Conservation (phyloP, 1,140 invertebrate genomes). For the Streblospio benedicti region DNA sequence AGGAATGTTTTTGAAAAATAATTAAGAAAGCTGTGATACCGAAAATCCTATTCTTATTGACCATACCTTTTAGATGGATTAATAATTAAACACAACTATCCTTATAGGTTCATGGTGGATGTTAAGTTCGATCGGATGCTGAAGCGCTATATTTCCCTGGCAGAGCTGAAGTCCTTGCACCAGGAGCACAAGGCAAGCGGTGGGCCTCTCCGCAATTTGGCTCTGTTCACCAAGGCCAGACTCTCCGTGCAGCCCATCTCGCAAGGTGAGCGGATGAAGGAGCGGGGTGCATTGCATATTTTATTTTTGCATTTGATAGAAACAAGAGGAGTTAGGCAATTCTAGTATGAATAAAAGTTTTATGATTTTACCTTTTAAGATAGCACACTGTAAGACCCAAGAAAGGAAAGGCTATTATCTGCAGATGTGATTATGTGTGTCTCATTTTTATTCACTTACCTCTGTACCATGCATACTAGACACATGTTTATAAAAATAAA, state of each 20-base stretch:
- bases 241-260: conserved; percentile 39
- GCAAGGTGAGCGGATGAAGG: conserved; percentile 22
- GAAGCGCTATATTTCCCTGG: conserved; percentile 38
- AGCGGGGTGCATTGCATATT: no score
- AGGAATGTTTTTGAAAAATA: neutral
- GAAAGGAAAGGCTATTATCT: no score
- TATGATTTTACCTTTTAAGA: no score
- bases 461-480: no score
- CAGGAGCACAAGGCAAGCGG: conserved; percentile 31
- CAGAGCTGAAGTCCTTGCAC: conserved; percentile 37
- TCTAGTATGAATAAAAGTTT: no score
- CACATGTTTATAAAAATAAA: no score
- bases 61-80: neutral
- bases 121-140: conserved; percentile 37
- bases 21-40: neutral
- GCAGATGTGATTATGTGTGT: no score
- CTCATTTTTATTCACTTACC: no score
- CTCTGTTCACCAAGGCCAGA: conserved; percentile 34
- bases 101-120: conserved; percentile 44
- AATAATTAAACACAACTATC: conserved; percentile 31
- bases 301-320: no score
- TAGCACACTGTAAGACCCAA: no score
- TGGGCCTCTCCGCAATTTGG: conserved; percentile 35
- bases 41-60: neutral
- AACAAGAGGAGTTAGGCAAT: no score